Base-by-base conservation (phyloP, 2,113 vertebrate species). In the Cromileptes altivelis region DNA sequence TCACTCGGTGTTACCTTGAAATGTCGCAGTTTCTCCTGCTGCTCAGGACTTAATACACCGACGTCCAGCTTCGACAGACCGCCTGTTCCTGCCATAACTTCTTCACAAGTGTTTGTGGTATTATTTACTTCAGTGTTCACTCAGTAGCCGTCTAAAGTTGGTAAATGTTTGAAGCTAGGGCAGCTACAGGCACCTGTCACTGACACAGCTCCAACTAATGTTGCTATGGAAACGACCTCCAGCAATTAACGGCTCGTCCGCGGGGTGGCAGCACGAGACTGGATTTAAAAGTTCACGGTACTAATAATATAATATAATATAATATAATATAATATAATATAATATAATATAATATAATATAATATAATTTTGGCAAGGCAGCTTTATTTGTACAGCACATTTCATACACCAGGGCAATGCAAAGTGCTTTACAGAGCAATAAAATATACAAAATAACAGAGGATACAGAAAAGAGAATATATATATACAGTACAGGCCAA, bases 21-120 rank as follows among this genome's bases (percentile, higher is more conserved):
- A 60, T 80, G 87, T 70, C 78, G 81, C 55, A 94, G 89, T 60
- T 82, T 93, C 62, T 93, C 87, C 14, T 89, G 90, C 55, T 93
- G 91, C 65, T 93, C 93, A 0, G 70, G 13, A 52, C 60, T 93
- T 14, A 93, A 33, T 4, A 47, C 80, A 3, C 45, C 30, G 0
- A 60, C 21, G 13, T 89, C 40, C 25, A 45, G 61, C 47, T 88
- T 79, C 3, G 7, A 15, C 50, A 42, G 15, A 4, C 7, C 78
- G 9, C n/a, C 50, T 42, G 73, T 65, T 21, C 25, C 75, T 6
- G 78, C 71, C 92, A 93, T 93, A 0, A 3, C 63, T 57, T 18
- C 14, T 56, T 3, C 14, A 10, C 14, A 50, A 56, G 25, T 17
- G 9, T n/a, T 56, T 12, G 0, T 40, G 5, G 5, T 1, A 1